Conservation (phyloP, 2,797 vertebrate species). For the Notolepis coatsorum region DNA sequence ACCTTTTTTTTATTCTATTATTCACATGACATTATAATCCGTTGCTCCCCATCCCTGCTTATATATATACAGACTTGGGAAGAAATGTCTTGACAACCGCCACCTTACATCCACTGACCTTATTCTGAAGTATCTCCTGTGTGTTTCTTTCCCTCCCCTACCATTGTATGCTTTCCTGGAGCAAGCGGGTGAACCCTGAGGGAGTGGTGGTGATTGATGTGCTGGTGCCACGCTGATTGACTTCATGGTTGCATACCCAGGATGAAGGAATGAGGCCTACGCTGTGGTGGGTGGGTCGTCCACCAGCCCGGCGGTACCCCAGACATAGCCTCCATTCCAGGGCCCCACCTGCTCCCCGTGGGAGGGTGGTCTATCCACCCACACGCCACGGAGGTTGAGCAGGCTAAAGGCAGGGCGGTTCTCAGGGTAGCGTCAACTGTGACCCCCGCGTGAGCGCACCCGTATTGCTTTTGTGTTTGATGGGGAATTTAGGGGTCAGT, state of each 20-base stretch:
- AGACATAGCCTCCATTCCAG: constrained; percentile 63
- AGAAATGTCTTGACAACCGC: constrained; percentile 13
- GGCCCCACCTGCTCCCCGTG: constrained; percentile 11
- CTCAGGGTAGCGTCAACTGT: constrained; percentile 31
- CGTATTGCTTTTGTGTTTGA: constrained; percentile 65
- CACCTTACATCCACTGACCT: neutral
- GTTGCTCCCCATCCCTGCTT: no score
- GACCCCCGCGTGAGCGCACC: constrained; percentile 53
- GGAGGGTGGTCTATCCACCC: constrained; percentile 51
- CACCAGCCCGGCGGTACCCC: constrained; percentile 38
- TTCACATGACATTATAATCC: no score
- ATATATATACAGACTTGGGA: no score
- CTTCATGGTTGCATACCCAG: constrained; percentile 75
- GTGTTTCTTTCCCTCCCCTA: constrained; percentile 4
- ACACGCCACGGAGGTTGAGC: constrained; percentile 55
- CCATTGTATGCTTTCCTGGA: constrained; percentile 57
- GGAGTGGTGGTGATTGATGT: constrained; percentile 76
- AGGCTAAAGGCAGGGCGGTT: constrained; percentile 55
- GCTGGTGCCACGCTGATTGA: constrained; percentile 74
- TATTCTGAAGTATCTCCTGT: constrained; percentile 31
- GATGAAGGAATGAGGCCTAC: constrained; percentile 69
- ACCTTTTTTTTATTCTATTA: no score
- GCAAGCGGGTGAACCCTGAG: constrained; percentile 66
- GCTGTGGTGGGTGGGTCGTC: constrained; percentile 57
- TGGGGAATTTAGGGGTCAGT: constrained; percentile 63